A percentile compares a stretch with the other conserved stretches of the same genome.
phyloP scores from a whole-genome alignment of 2,797 vertebrate species.

The Anguilla obscura region DNA sequence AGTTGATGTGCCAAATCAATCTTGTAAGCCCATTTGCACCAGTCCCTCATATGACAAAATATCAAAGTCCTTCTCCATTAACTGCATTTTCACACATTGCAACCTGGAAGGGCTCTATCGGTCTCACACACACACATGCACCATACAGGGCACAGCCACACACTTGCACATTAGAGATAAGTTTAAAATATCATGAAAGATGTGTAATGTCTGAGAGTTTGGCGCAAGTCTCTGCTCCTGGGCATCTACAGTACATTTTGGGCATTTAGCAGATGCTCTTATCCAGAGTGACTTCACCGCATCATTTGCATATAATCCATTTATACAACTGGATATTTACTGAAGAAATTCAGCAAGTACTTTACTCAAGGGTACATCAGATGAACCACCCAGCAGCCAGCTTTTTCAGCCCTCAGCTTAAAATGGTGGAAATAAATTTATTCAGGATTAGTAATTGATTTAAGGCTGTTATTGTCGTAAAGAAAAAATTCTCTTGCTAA shows the following conservation, averaged over 20 bases:
- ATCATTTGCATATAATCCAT: too few relatives aligned
- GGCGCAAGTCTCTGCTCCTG: background rate
- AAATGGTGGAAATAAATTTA: background rate
- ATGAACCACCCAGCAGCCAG: too few relatives aligned
- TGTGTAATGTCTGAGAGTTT: background rate
- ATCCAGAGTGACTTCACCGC: background rate
- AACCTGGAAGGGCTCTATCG: slow-evolving; percentile 17
- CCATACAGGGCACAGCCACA: background rate
- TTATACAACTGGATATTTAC: too few relatives aligned
- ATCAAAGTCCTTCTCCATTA: slow-evolving; percentile 46
- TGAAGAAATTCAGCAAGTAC: too few relatives aligned
- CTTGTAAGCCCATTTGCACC: slow-evolving; percentile 49
- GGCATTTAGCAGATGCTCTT: background rate
- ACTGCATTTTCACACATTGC: slow-evolving; percentile 44
- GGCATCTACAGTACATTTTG: background rate
- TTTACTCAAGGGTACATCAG: too few relatives aligned
- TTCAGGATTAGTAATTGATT: background rate
- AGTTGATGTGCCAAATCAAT: slow-evolving; percentile 59
- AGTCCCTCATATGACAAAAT: slow-evolving; percentile 49
- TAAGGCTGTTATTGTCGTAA: background rate
- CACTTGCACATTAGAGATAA: background rate
- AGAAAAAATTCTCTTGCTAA: background rate
- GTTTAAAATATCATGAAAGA: background rate
- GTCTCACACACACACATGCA: background rate
- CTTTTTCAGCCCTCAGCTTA: background rate